A percentile compares a stretch with the other conserved stretches of the same genome.
phyloP scores from a whole-genome alignment of 2,888 invertebrate species.

The Tenthredo mesomela region DNA sequence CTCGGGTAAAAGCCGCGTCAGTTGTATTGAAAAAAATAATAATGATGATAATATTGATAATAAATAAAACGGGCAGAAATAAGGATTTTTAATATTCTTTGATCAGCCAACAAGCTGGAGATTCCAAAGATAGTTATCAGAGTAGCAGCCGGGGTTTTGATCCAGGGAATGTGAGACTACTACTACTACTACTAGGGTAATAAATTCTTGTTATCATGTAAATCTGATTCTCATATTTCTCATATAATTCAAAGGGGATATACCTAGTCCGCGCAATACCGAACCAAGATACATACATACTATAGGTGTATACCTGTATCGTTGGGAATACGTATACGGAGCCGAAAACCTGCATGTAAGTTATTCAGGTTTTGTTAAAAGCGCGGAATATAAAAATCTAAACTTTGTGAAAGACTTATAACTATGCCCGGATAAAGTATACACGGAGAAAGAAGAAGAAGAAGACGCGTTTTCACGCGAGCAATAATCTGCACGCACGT shows the following conservation, averaged over 20 bases:
- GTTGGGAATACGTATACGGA: neutral
- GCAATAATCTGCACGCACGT: constrained; percentile 6
- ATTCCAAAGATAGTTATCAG: neutral
- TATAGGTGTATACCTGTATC: neutral
- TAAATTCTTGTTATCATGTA: constrained; percentile 46
- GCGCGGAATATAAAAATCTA: neutral
- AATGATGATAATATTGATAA: too few relatives aligned
- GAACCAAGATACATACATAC: constrained; percentile 9
- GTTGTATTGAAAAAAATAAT: neutral
- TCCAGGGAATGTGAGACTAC: neutral
- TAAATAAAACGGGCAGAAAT: neutral
- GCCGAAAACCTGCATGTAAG: neutral
- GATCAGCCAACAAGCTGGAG: neutral
- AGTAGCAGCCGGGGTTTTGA: neutral
- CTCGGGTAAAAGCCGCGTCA: neutral
- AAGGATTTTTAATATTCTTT: neutral
- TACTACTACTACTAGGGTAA: neutral
- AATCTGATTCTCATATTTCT: constrained; percentile 50
- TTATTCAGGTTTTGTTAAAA: neutral
- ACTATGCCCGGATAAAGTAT: neutral
- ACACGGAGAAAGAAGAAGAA: neutral
- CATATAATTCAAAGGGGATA: constrained; percentile 36
- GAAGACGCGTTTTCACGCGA: constrained; percentile 16
- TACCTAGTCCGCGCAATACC: neutral
- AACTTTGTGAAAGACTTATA: neutral